Base-by-base conservation (phyloP, 2,888 invertebrate species). In the Venusia cambrica region DNA sequence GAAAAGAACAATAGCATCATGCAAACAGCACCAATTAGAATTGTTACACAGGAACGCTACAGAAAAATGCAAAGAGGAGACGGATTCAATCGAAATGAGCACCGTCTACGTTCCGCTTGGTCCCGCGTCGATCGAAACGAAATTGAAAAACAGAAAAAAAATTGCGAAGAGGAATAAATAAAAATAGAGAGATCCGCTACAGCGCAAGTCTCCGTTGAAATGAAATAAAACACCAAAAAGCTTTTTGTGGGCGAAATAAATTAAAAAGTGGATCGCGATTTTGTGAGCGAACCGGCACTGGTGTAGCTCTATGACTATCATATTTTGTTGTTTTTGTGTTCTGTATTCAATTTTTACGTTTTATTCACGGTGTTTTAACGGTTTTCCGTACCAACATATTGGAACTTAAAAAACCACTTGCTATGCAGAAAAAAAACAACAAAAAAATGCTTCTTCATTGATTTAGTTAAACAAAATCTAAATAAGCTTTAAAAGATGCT, bases 201-300 rank as follows among this genome's bases (percentile, higher is more conserved):
- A 80, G 79, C 77, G 83, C 84, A 85, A 85, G 84, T 85, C 84
- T 75, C 75, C 80, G 87, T 80, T 81, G 87, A 85, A 87, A 84
- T 81, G 83, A 69, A 85, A 87, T 83, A 81, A 85, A 84, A 79
- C 75, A 68, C 68, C 71, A 72, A 73, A 79, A 83, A 71, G 77
- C 75, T 80, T 80, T 83, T 83, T 83, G 84, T 80, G 85, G 73
- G 77, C 77, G 81, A 85, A 85, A 85, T 85, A 81, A 85, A 87
- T 85, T 85, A 85, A 85, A 85, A 85, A 83, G 78, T 80, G 73
- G 74, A 77, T 77, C 74, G 77, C 77, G 80, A 80, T 80, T 83
- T 79, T 76, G 76, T 62, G 72, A 65, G 65, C 63, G 61, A 54
- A 62, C 64, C 59, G 58, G 54, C 57, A 47, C 51, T 45, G 52